Conservation (phyloP, 2,888 invertebrate species). For the Andrena fulva region DNA sequence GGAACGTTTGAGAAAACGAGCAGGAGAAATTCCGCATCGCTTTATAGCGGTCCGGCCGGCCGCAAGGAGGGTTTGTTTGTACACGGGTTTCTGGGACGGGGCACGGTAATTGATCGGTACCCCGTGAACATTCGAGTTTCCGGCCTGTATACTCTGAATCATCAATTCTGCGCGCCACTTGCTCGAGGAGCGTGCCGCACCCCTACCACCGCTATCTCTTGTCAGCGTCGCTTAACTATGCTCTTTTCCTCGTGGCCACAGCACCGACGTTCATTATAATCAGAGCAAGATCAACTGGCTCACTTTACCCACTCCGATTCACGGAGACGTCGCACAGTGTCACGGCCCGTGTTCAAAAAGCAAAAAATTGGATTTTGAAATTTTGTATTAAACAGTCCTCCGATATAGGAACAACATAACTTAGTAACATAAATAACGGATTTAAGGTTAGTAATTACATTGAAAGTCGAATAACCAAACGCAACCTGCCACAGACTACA, state of each 20-base stretch:
- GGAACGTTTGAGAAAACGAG: conserved; percentile 60
- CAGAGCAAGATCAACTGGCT: neutral
- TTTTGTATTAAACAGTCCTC: too few relatives aligned
- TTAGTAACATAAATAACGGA: too few relatives aligned
- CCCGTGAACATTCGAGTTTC: conserved; percentile 17
- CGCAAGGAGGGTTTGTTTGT: conserved; percentile 58
- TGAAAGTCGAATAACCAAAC: too few relatives aligned
- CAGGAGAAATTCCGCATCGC: conserved; percentile 56
- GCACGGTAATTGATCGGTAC: conserved; percentile 47
- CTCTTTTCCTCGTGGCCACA: conserved; percentile 3
- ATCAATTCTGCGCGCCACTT: neutral
- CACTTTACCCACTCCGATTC: neutral
- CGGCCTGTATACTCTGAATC: conserved; percentile 6
- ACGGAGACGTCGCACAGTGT: too few relatives aligned
- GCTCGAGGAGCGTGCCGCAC: neutral
- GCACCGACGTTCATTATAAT: conserved; percentile 1
- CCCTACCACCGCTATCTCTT: neutral
- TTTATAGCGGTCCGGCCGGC: conserved; percentile 52
- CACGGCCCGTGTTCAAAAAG: too few relatives aligned
- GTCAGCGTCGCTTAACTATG: neutral
- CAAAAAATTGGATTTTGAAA: too few relatives aligned
- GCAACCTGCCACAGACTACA: too few relatives aligned
- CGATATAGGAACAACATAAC: too few relatives aligned
- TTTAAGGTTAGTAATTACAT: too few relatives aligned
- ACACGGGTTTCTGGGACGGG: conserved; percentile 40